phyloP scores from a whole-genome alignment of 2,113 vertebrate genomes.

The Crypturellus undulatus region DNA sequence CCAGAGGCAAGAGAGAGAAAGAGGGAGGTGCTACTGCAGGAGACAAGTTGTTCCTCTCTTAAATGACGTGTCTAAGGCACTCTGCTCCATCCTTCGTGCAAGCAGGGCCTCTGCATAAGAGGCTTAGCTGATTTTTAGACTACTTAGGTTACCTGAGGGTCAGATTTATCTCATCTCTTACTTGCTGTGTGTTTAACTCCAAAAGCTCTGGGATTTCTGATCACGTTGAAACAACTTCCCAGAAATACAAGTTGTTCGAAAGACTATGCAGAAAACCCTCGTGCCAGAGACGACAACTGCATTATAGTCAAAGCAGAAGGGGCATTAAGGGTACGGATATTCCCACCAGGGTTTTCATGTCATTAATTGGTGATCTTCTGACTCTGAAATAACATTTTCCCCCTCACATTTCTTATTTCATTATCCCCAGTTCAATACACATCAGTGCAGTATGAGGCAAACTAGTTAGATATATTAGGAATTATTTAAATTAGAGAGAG shows the following conservation, averaged over 20 bases:
- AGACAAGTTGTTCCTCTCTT: background rate
- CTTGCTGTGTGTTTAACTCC: background rate
- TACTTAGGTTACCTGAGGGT: background rate
- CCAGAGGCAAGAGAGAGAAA: background rate
- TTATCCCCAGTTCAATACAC: slow-evolving; percentile 83
- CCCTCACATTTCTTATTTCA: slow-evolving; percentile 81
- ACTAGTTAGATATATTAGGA: slow-evolving; percentile 78
- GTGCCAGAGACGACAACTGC: background rate
- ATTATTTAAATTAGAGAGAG: slow-evolving; percentile 84
- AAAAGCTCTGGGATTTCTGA: background rate
- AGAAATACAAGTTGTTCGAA: background rate
- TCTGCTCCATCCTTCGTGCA: background rate
- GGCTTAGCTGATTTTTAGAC: background rate
- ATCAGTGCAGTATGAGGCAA: slow-evolving; percentile 70
- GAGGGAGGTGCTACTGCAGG: background rate
- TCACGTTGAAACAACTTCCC: background rate
- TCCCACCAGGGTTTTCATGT: slow-evolving; percentile 72
- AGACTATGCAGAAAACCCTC: background rate
- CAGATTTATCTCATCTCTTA: slow-evolving; percentile 5
- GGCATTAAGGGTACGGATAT: slow-evolving; percentile 66
- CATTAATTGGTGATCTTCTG: slow-evolving; percentile 80
- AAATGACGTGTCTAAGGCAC: background rate
- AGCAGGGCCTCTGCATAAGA: background rate
- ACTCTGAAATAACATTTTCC: slow-evolving; percentile 77
- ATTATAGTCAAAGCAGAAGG: background rate